These are phyloP conservation scores for Halichondria panicea DNA, from an alignment of 37 sponge, comb jelly and placozoan genomes.

Conservation along the genomic window DNA sequence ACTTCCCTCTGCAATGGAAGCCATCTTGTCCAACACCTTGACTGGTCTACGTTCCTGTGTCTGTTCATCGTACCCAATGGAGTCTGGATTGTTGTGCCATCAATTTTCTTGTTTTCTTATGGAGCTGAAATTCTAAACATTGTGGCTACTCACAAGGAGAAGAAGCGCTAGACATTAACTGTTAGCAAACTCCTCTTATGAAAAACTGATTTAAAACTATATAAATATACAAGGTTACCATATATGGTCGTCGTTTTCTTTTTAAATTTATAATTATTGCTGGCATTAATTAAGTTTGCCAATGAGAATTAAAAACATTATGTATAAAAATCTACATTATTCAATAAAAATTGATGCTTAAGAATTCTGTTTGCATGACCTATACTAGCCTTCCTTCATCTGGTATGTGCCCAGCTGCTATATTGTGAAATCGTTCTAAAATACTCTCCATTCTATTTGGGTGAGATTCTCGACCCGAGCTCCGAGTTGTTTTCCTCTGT, in stretches of 20 bases:
- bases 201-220: neutral
- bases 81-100: constrained; percentile 67
- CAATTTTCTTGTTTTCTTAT: constrained; percentile 3
- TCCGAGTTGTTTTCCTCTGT: too few relatives aligned
- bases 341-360: too few relatives aligned
- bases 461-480: too few relatives aligned
- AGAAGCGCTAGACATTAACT: neutral
- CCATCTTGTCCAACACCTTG: constrained; percentile 21
- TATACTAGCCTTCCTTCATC: too few relatives aligned
- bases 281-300: too few relatives aligned
- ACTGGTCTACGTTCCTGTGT: constrained; percentile 17
- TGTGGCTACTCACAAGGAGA: neutral
- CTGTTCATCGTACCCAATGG: constrained; percentile 72
- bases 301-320: too few relatives aligned
- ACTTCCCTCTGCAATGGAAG: constrained; percentile 49
- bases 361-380: too few relatives aligned
- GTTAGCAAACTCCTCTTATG: neutral
- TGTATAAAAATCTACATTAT: too few relatives aligned
- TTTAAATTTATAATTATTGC: neutral
- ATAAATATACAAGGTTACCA: neutral
- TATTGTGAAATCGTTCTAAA: constrained; percentile 4
- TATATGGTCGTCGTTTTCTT: too few relatives aligned
- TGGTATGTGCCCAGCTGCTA: neutral
- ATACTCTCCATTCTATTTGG: too few relatives aligned
- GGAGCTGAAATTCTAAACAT: neutral